A percentile compares a stretch with the other conserved stretches of the same genome.
Evolutionary conservation across 64 coral and sea anemone species (phyloP).

Genomic region (Stichodactyla mertensii): DNA sequence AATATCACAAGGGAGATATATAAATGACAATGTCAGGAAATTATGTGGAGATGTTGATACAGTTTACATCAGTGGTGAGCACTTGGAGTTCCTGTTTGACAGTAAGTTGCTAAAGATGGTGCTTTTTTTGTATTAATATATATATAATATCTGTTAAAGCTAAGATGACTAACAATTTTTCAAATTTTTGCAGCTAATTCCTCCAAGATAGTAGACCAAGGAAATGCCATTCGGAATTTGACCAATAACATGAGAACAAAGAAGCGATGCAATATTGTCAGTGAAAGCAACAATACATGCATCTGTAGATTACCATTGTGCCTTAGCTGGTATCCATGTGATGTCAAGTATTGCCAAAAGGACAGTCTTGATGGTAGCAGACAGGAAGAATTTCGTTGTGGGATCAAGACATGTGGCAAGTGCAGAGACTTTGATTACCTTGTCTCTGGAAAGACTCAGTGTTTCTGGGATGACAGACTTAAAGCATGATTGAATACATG

Average conservation of each 20-base stretch:
- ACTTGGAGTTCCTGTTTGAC: slow-evolving; percentile 40
- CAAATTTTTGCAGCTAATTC: slow-evolving; percentile 55
- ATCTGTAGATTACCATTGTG: slow-evolving; percentile 72
- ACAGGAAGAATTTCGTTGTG: slow-evolving; percentile 62
- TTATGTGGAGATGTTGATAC: slow-evolving; percentile 69
- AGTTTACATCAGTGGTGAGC: slow-evolving; percentile 53
- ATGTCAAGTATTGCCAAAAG: slow-evolving; percentile 78
- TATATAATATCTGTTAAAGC: background rate
- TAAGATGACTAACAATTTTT: background rate
- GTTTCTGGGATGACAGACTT: slow-evolving; percentile 80
- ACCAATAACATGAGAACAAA: slow-evolving; percentile 33
- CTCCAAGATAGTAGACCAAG: slow-evolving; percentile 18
- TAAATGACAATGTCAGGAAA: slow-evolving; percentile 48
- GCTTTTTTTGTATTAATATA: too few species aligned
- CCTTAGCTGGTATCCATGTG: slow-evolving; percentile 94
- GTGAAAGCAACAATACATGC: slow-evolving; percentile 65
- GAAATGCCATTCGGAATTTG: slow-evolving; percentile 48
- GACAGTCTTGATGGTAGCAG: background rate
- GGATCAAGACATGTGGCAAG: slow-evolving; percentile 97
- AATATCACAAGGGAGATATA: slow-evolving; percentile 29
- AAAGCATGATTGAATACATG: background rate
- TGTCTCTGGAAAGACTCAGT: slow-evolving; percentile 59
- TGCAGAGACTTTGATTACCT: slow-evolving; percentile 85
- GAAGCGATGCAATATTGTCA: slow-evolving; percentile 49
- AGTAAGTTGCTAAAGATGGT: slow-evolving; percentile 24